phyloP scores from a whole-genome alignment of 2,888 invertebrate species.

The Chymomyza fuscimana region DNA sequence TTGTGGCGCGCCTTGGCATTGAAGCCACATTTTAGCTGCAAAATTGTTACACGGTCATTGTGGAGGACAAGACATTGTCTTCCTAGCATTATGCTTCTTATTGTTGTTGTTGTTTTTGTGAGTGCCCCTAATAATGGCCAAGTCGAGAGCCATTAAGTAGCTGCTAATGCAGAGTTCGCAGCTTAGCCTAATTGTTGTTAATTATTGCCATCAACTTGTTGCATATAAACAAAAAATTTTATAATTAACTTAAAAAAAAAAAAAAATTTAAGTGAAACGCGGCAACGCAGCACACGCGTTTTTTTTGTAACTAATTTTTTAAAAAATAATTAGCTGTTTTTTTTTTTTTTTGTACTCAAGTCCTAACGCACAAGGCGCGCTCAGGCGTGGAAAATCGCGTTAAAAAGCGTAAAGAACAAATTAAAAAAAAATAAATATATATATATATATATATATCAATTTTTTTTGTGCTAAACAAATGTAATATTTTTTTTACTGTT shows the following conservation, averaged over 20 bases:
- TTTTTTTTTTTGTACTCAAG: neutral
- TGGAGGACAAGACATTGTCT: constrained; percentile 52
- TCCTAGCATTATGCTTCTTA: too few relatives aligned
- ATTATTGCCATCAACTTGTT: neutral
- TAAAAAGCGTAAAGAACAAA: neutral
- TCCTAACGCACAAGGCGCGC: neutral
- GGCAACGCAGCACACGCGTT: neutral
- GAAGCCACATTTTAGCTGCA: constrained; percentile 39
- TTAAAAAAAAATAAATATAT: constrained; percentile 9
- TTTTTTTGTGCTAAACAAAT: neutral
- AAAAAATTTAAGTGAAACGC: neutral
- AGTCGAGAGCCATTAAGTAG: too few relatives aligned
- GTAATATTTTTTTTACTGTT: neutral
- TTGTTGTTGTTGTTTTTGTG: neutral
- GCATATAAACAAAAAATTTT: neutral
- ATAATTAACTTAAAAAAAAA: neutral
- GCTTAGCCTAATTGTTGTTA: neutral
- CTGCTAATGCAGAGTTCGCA: too few relatives aligned
- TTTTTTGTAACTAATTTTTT: neutral
- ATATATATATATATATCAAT: neutral
- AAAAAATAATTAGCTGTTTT: constrained; percentile 5
- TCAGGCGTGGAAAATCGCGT: neutral
- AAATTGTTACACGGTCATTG: constrained; percentile 73
- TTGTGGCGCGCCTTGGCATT: constrained; percentile 55
- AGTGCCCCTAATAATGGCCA: neutral